These are phyloP conservation scores for Diacarnus erythraeanus DNA, from an alignment of 37 sponge, comb jelly and placozoan genomes.

Conservation along the genomic window DNA sequence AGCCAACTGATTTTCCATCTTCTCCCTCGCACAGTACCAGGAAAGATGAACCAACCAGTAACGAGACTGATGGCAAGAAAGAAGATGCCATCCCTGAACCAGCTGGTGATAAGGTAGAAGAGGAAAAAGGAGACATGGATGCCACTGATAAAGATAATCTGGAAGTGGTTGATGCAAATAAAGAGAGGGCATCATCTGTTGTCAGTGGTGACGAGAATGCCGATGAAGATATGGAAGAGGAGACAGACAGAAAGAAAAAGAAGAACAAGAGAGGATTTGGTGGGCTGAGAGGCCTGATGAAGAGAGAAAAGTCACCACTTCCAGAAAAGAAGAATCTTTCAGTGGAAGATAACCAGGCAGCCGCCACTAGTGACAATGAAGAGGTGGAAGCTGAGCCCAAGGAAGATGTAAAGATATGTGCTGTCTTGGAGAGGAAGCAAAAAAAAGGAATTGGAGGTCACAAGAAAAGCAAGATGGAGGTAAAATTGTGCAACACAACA, in stretches of 20 bases:
- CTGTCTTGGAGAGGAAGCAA: slow-evolving; percentile 3
- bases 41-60: background rate
- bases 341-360: background rate
- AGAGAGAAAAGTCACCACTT: slow-evolving; percentile 18
- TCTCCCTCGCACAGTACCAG: background rate
- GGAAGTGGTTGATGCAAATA: background rate
- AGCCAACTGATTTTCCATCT: slow-evolving; percentile 17
- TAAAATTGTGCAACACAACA: slow-evolving; percentile 6
- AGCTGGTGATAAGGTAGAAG: background rate
- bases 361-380: slow-evolving; percentile 22
- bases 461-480: slow-evolving; percentile 18
- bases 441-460: background rate
- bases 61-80: background rate
- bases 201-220: background rate
- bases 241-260: slow-evolving; percentile 17
- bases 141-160: background rate
- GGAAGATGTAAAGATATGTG: slow-evolving; percentile 21
- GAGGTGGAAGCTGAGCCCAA: background rate
- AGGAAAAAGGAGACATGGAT: no score
- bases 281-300: slow-evolving; percentile 2
- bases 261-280: background rate
- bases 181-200: background rate
- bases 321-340: background rate
- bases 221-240: slow-evolving; percentile 11
- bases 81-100: background rate